phyloP scores from a whole-genome alignment of 2,113 vertebrate species.

The Leucopsar rothschildi region DNA sequence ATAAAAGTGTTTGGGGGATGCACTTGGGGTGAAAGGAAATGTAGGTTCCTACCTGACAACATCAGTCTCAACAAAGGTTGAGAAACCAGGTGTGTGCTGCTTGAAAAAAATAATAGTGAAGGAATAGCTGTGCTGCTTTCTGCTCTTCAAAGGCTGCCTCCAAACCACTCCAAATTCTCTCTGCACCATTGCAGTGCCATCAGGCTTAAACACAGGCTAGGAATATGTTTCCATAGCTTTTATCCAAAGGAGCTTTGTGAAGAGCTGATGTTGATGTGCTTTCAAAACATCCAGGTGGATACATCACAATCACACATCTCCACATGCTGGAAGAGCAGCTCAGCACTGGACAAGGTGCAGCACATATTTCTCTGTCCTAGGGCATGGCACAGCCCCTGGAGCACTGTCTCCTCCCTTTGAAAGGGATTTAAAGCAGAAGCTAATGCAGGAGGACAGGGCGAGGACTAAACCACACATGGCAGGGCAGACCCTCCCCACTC shows the following conservation, averaged over 20 bases:
- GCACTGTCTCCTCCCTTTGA: neutral
- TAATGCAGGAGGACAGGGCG: neutral
- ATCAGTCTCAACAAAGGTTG: neutral
- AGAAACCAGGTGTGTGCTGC: neutral
- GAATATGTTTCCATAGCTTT: neutral
- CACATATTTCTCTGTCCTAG: rapidly evolving
- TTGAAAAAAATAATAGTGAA: neutral
- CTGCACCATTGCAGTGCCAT: neutral
- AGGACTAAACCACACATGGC: neutral
- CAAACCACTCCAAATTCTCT: neutral
- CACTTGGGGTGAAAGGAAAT: neutral
- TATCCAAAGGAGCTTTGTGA: neutral
- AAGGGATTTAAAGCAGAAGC: neutral
- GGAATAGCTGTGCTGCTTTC: neutral
- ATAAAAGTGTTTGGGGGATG: neutral
- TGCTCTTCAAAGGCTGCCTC: neutral
- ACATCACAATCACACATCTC: neutral
- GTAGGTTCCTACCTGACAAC: neutral
- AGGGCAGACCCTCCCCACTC: neutral
- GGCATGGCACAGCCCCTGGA: neutral
- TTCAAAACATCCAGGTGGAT: rapidly evolving
- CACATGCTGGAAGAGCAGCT: neutral
- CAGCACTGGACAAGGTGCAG: neutral
- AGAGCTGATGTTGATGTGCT: neutral
- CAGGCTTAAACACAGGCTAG: neutral